Conservation (phyloP, 2,113 vertebrate genomes). For the Lutjanus erythropterus region DNA sequence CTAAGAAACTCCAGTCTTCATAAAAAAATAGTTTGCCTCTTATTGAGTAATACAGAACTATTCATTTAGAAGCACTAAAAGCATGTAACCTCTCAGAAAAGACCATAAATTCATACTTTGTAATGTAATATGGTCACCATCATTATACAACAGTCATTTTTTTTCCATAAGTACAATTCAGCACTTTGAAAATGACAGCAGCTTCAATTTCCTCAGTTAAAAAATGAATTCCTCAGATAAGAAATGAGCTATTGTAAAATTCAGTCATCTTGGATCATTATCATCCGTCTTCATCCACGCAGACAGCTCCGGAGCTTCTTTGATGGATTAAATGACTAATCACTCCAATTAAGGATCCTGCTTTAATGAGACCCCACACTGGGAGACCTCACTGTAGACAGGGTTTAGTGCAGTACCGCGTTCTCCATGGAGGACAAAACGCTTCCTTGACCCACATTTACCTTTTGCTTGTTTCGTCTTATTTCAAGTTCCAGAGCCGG, state of each 20-base stretch:
- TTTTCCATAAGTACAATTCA: neutral
- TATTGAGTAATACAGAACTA: neutral
- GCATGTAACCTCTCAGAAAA: neutral
- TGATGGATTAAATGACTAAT: constrained; percentile 63
- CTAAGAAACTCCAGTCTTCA: neutral
- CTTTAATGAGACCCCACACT: constrained; percentile 50
- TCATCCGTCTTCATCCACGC: constrained; percentile 16
- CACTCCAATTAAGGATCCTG: constrained; percentile 40
- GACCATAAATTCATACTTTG: neutral
- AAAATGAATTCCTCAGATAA: neutral
- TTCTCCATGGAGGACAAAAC: neutral
- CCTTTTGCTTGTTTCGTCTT: neutral
- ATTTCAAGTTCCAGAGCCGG: neutral
- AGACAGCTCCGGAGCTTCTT: constrained; percentile 14
- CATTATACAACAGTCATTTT: neutral
- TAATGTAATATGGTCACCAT: neutral
- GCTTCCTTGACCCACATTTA: neutral
- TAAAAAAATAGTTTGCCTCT: neutral
- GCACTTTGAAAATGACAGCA: neutral
- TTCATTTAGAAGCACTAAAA: neutral
- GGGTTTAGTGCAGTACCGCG: too few species aligned
- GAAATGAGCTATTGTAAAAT: neutral
- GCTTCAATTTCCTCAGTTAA: neutral
- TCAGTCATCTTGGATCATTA: neutral
- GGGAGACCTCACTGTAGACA: constrained; percentile 7